Evolutionary conservation across 2,113 vertebrate species (phyloP).

Genomic region (Prunella himalayana): DNA sequence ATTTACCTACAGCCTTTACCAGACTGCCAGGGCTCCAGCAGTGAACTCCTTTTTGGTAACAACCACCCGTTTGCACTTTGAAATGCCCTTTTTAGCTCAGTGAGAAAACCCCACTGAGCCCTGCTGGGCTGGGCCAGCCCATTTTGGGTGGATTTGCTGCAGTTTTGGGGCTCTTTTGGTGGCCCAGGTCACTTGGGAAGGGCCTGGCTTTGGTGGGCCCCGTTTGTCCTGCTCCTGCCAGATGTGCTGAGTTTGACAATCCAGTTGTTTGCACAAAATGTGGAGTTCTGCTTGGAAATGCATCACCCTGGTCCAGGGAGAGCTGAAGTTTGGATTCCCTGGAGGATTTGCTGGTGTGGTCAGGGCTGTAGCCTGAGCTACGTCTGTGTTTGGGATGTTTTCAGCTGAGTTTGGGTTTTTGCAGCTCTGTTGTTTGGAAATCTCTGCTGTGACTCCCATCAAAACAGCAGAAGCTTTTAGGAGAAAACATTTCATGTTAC

Average conservation of each 20-base stretch:
- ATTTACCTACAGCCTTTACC: constrained; percentile 38
- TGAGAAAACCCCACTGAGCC: not conserved
- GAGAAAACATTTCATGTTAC: not conserved
- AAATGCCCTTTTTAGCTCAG: not conserved
- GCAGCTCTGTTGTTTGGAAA: not conserved
- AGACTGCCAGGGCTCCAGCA: constrained; percentile 19
- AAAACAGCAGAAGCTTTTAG: not conserved
- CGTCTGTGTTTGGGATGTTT: not conserved
- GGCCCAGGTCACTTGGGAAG: not conserved
- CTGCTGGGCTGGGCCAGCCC: not conserved
- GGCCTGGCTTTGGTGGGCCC: not conserved
- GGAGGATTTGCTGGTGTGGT: not conserved
- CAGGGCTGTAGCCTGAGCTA: not conserved
- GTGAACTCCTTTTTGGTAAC: not conserved
- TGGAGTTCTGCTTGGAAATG: not conserved
- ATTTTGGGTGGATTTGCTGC: not conserved
- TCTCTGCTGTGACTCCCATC: not conserved
- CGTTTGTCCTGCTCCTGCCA: not conserved
- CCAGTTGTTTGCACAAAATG: not conserved
- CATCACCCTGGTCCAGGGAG: not conserved
- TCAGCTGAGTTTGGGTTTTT: not conserved
- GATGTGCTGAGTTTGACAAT: not conserved
- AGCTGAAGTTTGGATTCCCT: not conserved
- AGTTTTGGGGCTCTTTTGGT: not conserved
- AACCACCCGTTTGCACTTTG: not conserved